Evolutionary conservation across 2,113 vertebrate genomes (phyloP).

Genomic region (Circaetus cinerascens): DNA sequence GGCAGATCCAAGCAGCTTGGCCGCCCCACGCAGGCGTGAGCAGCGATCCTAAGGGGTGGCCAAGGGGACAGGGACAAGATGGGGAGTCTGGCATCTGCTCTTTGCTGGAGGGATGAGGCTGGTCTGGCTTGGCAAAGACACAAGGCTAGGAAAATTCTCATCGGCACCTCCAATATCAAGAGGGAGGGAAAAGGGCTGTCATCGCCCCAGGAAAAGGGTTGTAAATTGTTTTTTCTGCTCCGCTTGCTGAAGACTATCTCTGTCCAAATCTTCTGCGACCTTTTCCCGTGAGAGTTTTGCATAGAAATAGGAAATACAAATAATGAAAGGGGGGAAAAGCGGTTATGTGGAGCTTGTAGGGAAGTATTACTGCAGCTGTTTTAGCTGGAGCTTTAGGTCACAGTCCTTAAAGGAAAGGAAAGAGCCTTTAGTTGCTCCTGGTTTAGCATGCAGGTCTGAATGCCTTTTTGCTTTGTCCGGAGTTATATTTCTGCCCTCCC

Average conservation of each 20-base stretch:
- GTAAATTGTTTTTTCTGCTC: not conserved
- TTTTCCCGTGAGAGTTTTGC: not conserved
- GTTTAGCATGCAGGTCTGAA: not conserved
- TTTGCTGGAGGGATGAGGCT: not conserved
- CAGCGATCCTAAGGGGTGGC: not conserved
- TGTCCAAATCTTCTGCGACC: not conserved
- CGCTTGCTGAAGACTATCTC: not conserved
- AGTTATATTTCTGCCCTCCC: not conserved
- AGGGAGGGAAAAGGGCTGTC: not conserved
- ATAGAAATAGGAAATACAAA: not conserved
- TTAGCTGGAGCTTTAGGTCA: not conserved
- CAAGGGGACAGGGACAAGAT: not conserved
- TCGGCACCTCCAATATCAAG: not conserved
- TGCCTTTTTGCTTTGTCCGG: not conserved
- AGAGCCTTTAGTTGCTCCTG: not conserved
- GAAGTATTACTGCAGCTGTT: not conserved
- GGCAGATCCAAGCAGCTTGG: not conserved
- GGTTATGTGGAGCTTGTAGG: not conserved
- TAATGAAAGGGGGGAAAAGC: not conserved
- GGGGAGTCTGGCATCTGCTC: not conserved
- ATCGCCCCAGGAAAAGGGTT: not conserved
- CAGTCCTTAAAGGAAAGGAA: not conserved
- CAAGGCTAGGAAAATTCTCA: not conserved
- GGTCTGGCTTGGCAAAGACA: not conserved
- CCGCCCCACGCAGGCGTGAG: rapidly evolving